Evolutionary conservation across 2,888 invertebrate genomes (phyloP), one percentile per base, ranked within the genome.

Genomic region (Caenorhabditis macrosperma): DNA sequence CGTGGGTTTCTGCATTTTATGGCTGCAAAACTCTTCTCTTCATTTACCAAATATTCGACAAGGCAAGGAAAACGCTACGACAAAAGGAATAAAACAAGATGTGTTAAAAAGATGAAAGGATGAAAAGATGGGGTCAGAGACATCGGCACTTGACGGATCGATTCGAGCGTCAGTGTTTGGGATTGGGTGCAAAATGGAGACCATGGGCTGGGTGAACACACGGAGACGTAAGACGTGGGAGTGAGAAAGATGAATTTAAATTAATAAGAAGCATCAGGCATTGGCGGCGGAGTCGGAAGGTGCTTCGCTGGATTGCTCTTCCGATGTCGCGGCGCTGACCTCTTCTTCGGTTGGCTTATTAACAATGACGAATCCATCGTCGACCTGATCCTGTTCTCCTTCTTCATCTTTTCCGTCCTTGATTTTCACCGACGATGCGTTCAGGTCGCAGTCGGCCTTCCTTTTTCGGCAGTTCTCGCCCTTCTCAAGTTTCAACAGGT

Each of bases 401-500:
- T 64, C 72, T 28, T 61, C 78, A 17, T 75, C 67, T 15, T 67
- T 69, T 24, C 57, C 57, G 28, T 78, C 78, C 22, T 48, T 64
- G n/a, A 75, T 66, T 24, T 82, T 79, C 6, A 68, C 71, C 3
- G 57, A 24, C 2, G 80, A 77, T 2, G 77, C 61, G 24, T 80
- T 69, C 59, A 77, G 52, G 35, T 77, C 77, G 52, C 68, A 72
- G 33, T 72, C 72, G 7, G 74, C 78, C 41, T 81, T 81, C 50
- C 81, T 50, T 54, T 81, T 81, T 5, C 81, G 50, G 12, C 52
- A 64, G 24, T 72, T 60, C 17, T 81, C 78, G n/a, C 61, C 77
- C 38, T 78, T 74, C 24, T 76, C 80, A 12, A 74, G 33, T 38
- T 82, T 72, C 35, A 80, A 59, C n/a, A 82, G 20, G n/a, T 78